phyloP scores from a whole-genome alignment of 2,113 vertebrate species.

The Cyprichromis sp. region DNA sequence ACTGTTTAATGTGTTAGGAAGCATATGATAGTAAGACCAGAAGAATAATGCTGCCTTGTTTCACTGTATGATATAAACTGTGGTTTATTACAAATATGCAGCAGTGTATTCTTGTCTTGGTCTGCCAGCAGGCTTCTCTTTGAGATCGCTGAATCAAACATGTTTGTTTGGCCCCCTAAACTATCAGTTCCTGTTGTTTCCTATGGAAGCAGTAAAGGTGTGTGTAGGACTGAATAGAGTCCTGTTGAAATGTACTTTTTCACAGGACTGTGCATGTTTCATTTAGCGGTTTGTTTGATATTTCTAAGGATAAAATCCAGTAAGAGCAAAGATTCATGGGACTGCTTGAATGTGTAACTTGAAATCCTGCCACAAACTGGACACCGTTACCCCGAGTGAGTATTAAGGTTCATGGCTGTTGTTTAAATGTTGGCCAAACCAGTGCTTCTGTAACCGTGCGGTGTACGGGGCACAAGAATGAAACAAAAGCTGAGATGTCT shows the following conservation, averaged over 20 bases:
- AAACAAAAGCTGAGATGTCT: neutral
- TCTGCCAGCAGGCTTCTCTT: neutral
- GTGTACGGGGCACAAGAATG: neutral
- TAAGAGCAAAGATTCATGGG: neutral
- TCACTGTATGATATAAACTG: neutral
- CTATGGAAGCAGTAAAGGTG: neutral
- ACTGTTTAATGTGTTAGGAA: neutral
- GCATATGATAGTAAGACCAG: neutral
- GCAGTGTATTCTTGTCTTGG: neutral
- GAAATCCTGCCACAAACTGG: neutral
- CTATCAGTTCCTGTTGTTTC: neutral
- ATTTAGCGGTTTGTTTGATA: accelerated
- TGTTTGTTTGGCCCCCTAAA: neutral
- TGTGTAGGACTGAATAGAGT: neutral
- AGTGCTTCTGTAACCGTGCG: neutral
- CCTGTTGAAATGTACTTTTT: neutral
- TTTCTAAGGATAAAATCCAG: accelerated
- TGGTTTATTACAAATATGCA: neutral
- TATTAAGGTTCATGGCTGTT: neutral
- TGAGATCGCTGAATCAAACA: accelerated
- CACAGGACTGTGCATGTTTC: neutral
- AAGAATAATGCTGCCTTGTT: neutral
- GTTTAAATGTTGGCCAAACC: neutral
- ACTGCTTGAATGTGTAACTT: neutral
- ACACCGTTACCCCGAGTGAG: neutral